Evolutionary conservation across 2,888 invertebrate species (phyloP).

Genomic region (Leucoptera coffeella): DNA sequence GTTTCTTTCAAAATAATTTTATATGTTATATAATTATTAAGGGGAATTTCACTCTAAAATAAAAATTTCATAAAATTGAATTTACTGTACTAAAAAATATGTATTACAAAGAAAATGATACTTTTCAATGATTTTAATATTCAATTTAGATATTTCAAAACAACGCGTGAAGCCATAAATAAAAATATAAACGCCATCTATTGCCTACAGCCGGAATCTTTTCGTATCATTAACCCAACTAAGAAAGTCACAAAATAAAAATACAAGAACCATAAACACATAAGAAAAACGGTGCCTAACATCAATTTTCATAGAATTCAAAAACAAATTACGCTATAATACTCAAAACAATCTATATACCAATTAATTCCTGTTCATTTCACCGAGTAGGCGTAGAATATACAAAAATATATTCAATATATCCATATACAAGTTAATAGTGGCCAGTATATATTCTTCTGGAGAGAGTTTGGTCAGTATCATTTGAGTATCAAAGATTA

Average conservation of each 20-base stretch:
- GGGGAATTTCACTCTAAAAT: too few relatives aligned
- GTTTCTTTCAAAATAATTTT: too few relatives aligned
- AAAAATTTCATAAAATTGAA: too few relatives aligned
- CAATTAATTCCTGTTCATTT: slow-evolving; percentile 43
- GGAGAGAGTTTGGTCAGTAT: slow-evolving; percentile 75
- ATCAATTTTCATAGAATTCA: background rate
- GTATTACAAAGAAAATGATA: too few relatives aligned
- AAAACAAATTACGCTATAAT: background rate
- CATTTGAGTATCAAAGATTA: slow-evolving; percentile 79
- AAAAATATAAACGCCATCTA: too few relatives aligned
- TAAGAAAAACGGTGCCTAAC: background rate
- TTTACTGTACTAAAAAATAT: too few relatives aligned
- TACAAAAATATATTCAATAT: slow-evolving; percentile 81
- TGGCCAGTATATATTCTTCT: slow-evolving; percentile 83
- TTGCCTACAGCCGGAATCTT: too few relatives aligned
- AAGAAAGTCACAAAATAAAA: background rate
- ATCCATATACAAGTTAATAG: slow-evolving; percentile 82
- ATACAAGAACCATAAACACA: background rate
- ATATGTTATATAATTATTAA: too few relatives aligned
- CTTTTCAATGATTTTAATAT: too few relatives aligned
- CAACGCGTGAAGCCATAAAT: too few relatives aligned
- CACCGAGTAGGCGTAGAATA: slow-evolving; percentile 68
- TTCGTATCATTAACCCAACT: too few relatives aligned
- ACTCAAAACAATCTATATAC: background rate
- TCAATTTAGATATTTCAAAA: too few relatives aligned